These are phyloP conservation scores for Ictalurus punctatus DNA, from an alignment of 2,113 vertebrate species.

Conservation along the genomic window DNA sequence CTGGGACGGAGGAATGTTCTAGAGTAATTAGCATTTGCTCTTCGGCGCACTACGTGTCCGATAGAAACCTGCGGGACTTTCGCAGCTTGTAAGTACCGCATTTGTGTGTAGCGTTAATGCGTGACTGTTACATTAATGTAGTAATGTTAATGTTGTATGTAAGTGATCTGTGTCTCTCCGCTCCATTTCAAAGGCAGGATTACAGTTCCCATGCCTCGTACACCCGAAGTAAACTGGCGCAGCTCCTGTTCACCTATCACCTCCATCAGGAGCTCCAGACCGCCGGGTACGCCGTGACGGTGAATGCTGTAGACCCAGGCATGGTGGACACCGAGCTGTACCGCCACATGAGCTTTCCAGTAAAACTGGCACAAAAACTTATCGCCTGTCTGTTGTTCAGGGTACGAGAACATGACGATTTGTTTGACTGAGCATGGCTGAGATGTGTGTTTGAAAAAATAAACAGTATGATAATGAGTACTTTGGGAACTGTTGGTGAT, in stretches of 20 bases:
- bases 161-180: neutral
- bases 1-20: conserved; percentile 69
- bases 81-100: conserved; percentile 75
- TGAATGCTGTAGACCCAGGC: conserved; percentile 86
- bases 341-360: conserved; percentile 74
- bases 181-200: conserved; percentile 62
- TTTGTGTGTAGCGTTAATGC: neutral
- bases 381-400: conserved; percentile 77
- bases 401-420: conserved; percentile 65
- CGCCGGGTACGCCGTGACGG: conserved; percentile 75
- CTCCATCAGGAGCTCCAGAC: conserved; percentile 78
- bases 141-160: neutral
- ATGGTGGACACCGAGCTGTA: conserved; percentile 87
- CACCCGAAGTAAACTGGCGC: conserved; percentile 87
- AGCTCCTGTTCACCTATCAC: conserved; percentile 82
- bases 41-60: conserved; percentile 79
- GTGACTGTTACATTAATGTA: neutral
- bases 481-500: too few relatives aligned
- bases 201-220: conserved; percentile 86
- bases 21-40: conserved; percentile 84
- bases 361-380: conserved; percentile 64
- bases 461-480: neutral
- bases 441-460: neutral
- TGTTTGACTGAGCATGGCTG: neutral
- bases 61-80: conserved; percentile 76